Evolutionary conservation across 2,113 vertebrate species (phyloP).

Genomic region (Tautogolabrus adspersus): DNA sequence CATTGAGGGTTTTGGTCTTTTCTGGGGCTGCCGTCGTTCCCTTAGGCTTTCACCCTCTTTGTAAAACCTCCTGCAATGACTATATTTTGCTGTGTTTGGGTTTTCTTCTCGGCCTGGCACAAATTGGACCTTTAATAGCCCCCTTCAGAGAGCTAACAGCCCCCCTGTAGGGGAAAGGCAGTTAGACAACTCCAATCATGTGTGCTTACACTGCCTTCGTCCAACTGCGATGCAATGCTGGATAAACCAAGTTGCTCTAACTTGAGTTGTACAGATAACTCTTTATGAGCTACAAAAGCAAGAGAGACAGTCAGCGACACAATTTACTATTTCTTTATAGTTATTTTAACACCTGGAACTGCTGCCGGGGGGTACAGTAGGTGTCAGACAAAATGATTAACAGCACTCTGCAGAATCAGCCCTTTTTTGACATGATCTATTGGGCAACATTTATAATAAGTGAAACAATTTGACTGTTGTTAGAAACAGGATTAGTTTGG

Average conservation of each 20-base stretch:
- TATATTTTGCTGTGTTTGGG: conserved; percentile 15
- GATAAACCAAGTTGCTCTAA: not conserved
- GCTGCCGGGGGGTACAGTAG: too few relatives aligned
- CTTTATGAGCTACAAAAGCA: not conserved
- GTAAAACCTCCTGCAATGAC: conserved; percentile 23
- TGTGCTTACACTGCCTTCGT: conserved; percentile 8
- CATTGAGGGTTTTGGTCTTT: not conserved
- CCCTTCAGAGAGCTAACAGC: conserved; percentile 15
- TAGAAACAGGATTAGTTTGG: too few relatives aligned
- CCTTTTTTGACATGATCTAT: too few relatives aligned
- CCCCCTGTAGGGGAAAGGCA: not conserved
- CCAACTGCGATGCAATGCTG: not conserved
- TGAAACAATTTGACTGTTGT: too few relatives aligned
- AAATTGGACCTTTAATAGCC: conserved; percentile 43
- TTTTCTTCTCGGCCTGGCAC: conserved; percentile 10
- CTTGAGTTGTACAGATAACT: not conserved
- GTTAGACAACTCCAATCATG: conserved; percentile 16
- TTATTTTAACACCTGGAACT: too few relatives aligned
- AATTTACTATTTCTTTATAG: too few relatives aligned
- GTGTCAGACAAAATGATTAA: too few relatives aligned
- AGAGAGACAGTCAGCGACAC: too few relatives aligned
- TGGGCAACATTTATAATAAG: too few relatives aligned
- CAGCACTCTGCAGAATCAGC: too few relatives aligned
- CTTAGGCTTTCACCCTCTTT: conserved; percentile 1
- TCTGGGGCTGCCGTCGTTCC: not conserved